Evolutionary conservation across 2,113 vertebrate genomes (phyloP).

Genomic region (Muntiacus reevesi): DNA sequence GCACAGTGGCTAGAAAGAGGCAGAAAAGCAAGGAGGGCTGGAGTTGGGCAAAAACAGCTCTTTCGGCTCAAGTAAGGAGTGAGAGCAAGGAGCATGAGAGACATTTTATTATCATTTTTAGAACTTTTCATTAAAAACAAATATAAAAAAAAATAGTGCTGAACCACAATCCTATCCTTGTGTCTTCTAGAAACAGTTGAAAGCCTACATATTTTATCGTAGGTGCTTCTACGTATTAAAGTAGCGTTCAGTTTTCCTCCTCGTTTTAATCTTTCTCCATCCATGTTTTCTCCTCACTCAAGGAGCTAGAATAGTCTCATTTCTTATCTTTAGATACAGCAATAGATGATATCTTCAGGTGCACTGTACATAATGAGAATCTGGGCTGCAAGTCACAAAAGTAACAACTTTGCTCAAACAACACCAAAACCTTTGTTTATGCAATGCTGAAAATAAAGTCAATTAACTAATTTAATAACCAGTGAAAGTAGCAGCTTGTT

Average conservation of each 20-base stretch:
- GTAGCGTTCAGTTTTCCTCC: neutral
- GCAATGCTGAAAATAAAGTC: conserved; percentile 3
- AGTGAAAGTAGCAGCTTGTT: neutral
- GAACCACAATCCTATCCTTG: neutral
- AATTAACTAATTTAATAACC: conserved; percentile 11
- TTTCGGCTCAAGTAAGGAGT: neutral
- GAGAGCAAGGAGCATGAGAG: neutral
- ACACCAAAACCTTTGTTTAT: neutral
- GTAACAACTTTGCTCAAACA: neutral
- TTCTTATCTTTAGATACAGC: neutral
- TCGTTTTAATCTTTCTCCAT: neutral
- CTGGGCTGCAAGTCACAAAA: neutral
- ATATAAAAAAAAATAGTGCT: neutral
- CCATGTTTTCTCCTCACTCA: neutral
- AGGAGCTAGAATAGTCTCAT: neutral
- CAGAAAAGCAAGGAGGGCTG: neutral
- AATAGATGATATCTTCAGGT: neutral
- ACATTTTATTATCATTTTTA: neutral
- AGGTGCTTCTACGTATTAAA: neutral
- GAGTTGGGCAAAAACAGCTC: neutral
- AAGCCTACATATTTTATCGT: neutral
- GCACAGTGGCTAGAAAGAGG: neutral
- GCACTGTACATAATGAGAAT: neutral
- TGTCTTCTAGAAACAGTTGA: neutral
- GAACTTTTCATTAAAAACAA: neutral